Percentiles rank a stretch among this genome's conserved stretches.
phyloP scores from a whole-genome alignment of 37 sponge, comb jelly and placozoan genomes.

The Ephydatia muelleri region DNA sequence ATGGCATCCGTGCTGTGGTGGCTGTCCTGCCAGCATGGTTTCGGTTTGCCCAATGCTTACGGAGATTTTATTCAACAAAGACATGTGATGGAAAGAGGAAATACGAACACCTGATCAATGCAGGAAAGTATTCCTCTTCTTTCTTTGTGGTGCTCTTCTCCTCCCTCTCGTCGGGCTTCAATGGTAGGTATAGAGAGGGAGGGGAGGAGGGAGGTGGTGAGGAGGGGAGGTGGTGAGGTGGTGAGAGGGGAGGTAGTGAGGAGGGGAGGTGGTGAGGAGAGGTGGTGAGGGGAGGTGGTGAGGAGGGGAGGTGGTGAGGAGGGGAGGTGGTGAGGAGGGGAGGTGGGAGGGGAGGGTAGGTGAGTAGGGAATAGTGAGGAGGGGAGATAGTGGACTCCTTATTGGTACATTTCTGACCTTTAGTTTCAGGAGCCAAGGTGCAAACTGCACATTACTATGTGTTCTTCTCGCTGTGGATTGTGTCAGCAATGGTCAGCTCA shows the following conservation, averaged over 20 bases:
- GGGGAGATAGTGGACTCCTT: no score
- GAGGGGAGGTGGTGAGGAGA: no score
- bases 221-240: no score
- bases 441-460: slow-evolving; percentile 29
- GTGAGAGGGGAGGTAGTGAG: no score
- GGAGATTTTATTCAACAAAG: slow-evolving; percentile 74
- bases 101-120: slow-evolving; percentile 88
- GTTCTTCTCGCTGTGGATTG: slow-evolving; percentile 61
- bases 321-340: no score
- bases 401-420: not conserved
- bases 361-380: no score
- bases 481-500: slow-evolving; percentile 68
- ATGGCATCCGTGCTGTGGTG: slow-evolving; percentile 67
- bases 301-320: no score
- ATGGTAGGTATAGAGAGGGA: not conserved
- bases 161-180: slow-evolving; percentile 44
- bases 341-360: no score
- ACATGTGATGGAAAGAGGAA: not conserved
- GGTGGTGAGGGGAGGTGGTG: no score
- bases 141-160: slow-evolving; percentile 86
- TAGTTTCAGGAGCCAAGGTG: not conserved
- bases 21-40: slow-evolving; percentile 89
- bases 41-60: slow-evolving; percentile 87
- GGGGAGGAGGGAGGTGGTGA: not conserved
- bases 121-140: slow-evolving; percentile 90